A percentile compares a stretch with the other conserved stretches of the same genome.
These are phyloP conservation scores for Forbesichthys papilliferus DNA, from an alignment of 2,113 vertebrate genomes.

Conservation along the genomic window DNA sequence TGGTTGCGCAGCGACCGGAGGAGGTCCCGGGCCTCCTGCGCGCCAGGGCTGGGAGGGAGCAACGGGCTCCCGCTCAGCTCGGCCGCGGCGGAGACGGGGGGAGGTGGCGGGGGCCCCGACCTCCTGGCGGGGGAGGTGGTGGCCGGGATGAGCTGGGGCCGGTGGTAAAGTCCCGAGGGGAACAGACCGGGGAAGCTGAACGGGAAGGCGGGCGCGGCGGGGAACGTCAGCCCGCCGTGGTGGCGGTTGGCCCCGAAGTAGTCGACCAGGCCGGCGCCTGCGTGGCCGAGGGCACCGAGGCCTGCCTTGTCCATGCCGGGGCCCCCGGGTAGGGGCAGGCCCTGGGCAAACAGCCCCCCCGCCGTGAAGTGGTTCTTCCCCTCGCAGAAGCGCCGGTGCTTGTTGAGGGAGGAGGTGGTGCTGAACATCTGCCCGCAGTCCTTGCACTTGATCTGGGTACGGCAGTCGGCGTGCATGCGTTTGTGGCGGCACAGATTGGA, in stretches of 20 bases:
- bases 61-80: conserved; percentile 91
- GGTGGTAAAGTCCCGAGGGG: conserved; percentile 97
- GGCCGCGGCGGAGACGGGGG: conserved; percentile 73
- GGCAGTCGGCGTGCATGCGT: conserved; percentile 99
- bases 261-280: conserved; percentile 92
- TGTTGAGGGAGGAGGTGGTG: conserved; percentile 99
- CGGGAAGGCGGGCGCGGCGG: conserved; percentile 93
- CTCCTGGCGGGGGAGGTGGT: conserved; percentile 85
- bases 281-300: conserved; percentile 91
- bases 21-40: conserved; percentile 89
- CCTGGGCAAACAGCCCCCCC: conserved; percentile 96
- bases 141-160: conserved; percentile 91
- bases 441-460: conserved; percentile 99
- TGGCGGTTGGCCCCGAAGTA: conserved; percentile 97
- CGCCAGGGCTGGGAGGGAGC: conserved; percentile 87
- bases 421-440: conserved; percentile 99
- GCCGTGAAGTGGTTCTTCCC: conserved; percentile 98
- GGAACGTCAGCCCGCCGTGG: conserved; percentile 94
- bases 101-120: conserved; percentile 37
- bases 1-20: conserved; percentile 85
- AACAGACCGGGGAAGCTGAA: conserved; percentile 98
- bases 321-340: conserved; percentile 92
- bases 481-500: conserved; percentile 99
- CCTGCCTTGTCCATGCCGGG: conserved; percentile 94
- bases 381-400: conserved; percentile 99